These are phyloP conservation scores for Tridacna gigas DNA, from an alignment of 2,888 invertebrate genomes.

Conservation along the genomic window DNA sequence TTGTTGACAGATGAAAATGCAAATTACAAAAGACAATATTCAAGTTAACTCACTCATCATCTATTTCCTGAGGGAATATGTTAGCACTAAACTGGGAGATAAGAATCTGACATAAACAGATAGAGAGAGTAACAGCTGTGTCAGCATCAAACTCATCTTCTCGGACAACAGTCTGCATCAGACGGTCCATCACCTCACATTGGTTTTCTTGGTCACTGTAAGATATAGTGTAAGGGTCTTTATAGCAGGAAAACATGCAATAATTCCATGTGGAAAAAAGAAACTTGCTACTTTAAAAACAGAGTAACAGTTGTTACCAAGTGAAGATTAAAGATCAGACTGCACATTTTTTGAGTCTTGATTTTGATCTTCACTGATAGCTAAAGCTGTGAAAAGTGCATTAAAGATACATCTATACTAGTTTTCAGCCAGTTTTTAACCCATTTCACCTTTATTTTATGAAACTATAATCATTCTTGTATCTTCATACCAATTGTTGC, in stretches of 20 bases:
- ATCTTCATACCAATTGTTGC: too few relatives aligned
- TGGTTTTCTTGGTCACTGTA: conserved; percentile 85
- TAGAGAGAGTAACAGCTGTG: conserved; percentile 87
- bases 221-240: not conserved
- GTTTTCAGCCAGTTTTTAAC: too few relatives aligned
- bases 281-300: not conserved
- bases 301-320: not conserved
- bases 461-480: too few relatives aligned
- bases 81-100: conserved; percentile 86
- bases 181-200: conserved; percentile 89
- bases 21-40: too few relatives aligned
- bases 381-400: too few relatives aligned
- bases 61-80: conserved; percentile 86
- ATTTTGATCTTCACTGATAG: too few relatives aligned
- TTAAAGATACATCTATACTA: too few relatives aligned
- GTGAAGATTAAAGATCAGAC: too few relatives aligned
- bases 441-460: too few relatives aligned
- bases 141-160: conserved; percentile 87
- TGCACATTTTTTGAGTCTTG: too few relatives aligned
- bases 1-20: too few relatives aligned
- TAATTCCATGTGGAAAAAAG: not conserved
- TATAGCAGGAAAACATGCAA: not conserved
- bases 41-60: conserved; percentile 85
- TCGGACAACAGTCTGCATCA: conserved; percentile 88
- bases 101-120: conserved; percentile 87